These are phyloP conservation scores for Mayetiola destructor DNA, from an alignment of 2,888 invertebrate species.

Conservation along the genomic window DNA sequence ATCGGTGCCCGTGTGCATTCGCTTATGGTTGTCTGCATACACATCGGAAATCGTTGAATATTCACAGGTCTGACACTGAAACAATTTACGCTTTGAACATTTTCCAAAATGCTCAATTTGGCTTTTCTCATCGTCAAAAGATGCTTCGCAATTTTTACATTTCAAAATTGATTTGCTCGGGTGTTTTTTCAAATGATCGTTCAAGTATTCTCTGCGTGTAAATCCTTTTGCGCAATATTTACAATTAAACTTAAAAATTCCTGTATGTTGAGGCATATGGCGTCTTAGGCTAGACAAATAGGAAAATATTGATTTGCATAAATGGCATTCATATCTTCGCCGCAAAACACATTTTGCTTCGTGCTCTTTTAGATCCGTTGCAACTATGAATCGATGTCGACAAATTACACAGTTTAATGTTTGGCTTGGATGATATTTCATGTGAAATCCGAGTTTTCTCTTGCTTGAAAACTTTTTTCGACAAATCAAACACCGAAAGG, in stretches of 20 bases:
- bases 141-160: neutral
- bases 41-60: neutral
- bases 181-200: neutral
- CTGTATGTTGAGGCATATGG: neutral
- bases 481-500: neutral
- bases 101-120: neutral
- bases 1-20: neutral
- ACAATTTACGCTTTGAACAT: neutral
- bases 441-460: neutral
- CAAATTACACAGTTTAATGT: neutral
- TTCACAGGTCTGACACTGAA: neutral
- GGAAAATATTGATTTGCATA: neutral
- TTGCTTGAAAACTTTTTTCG: neutral
- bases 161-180: neutral
- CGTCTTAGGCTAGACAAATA: neutral
- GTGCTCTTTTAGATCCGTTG: neutral
- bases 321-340: neutral
- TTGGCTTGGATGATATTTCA: neutral
- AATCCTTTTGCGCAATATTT: neutral
- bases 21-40: neutral
- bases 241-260: neutral
- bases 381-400: neutral
- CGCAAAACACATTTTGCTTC: neutral
- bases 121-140: neutral
- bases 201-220: neutral